Percentiles rank a stretch among this genome's conserved stretches.
Conservation (phyloP, 2,113 vertebrate species). For the Siniperca knerii region DNA sequence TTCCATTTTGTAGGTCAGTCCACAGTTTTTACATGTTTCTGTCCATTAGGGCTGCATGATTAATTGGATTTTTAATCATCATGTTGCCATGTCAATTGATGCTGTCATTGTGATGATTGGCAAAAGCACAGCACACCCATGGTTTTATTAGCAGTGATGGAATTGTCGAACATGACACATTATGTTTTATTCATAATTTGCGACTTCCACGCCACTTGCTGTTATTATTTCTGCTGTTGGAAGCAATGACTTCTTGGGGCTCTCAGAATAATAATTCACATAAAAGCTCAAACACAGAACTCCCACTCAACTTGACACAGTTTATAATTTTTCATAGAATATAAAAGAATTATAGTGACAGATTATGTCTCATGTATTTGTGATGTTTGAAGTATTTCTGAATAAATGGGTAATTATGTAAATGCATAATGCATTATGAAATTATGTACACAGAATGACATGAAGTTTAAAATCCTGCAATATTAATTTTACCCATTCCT, state of each 20-base stretch:
- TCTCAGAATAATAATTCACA: conserved; percentile 35
- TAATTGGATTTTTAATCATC: conserved; percentile 86
- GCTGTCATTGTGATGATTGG: conserved; percentile 76
- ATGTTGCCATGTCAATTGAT: conserved; percentile 83
- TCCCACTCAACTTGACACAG: conserved; percentile 14
- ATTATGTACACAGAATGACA: neutral
- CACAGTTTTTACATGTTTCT: conserved; percentile 69
- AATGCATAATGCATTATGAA: neutral
- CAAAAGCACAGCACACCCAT: conserved; percentile 63
- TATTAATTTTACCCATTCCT: neutral
- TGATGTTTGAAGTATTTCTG: neutral
- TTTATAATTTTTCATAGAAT: neutral
- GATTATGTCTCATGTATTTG: neutral
- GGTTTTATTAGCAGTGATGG: conserved; percentile 81
- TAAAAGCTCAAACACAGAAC: conserved; percentile 11
- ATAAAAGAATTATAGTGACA: neutral
- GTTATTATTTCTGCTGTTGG: conserved; percentile 65
- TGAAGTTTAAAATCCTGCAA: neutral
- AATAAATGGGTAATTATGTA: neutral
- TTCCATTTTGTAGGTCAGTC: conserved; percentile 79
- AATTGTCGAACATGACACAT: conserved; percentile 77
- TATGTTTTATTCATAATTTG: conserved; percentile 73
- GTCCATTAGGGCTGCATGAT: conserved; percentile 77
- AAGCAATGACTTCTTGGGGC: conserved; percentile 47
- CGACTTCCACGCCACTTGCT: conserved; percentile 60